Evolutionary conservation across 2,888 invertebrate genomes (phyloP).

Genomic region (Drosophila lacicola): DNA sequence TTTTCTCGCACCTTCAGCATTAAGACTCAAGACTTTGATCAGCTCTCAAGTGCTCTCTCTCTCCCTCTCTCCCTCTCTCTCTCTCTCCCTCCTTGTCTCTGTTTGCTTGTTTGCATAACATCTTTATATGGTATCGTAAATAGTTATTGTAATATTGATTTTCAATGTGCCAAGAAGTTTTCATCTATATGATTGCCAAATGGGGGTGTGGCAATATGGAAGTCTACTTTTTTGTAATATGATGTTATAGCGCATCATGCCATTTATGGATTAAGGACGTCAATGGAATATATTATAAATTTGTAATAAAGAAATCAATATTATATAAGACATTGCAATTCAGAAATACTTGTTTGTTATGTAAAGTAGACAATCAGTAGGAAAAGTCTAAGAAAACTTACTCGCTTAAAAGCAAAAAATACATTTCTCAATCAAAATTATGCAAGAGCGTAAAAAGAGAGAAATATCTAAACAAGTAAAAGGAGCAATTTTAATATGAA

Average conservation of each 20-base stretch:
- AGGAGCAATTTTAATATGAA: no score
- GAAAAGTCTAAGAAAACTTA: no score
- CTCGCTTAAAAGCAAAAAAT: no score
- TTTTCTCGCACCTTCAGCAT: constrained; percentile 50
- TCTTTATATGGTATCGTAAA: constrained; percentile 4
- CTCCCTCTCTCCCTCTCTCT: no score
- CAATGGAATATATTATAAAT: constrained; percentile 8
- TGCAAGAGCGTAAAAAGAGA: background rate
- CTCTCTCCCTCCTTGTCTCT: no score
- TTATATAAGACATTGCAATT: background rate
- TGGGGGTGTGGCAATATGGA: background rate
- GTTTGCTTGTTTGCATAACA: constrained; percentile 4
- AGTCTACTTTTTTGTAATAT: constrained; percentile 15
- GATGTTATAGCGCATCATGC: constrained; percentile 10
- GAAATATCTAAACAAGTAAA: background rate
- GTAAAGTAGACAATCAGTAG: background rate
- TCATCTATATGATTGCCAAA: background rate
- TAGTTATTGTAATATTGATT: constrained; percentile 11
- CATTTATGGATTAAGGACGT: constrained; percentile 17
- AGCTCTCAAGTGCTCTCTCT: constrained; percentile 2
- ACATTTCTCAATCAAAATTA: no score
- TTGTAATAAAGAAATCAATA: constrained; percentile 6
- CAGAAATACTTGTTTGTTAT: background rate
- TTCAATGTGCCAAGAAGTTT: constrained; percentile 5
- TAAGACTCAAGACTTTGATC: constrained; percentile 38